A percentile compares a stretch with the other conserved stretches of the same genome.
Conservation (phyloP, 2,888 invertebrate species). For the Synanthedon formicaeformis region DNA sequence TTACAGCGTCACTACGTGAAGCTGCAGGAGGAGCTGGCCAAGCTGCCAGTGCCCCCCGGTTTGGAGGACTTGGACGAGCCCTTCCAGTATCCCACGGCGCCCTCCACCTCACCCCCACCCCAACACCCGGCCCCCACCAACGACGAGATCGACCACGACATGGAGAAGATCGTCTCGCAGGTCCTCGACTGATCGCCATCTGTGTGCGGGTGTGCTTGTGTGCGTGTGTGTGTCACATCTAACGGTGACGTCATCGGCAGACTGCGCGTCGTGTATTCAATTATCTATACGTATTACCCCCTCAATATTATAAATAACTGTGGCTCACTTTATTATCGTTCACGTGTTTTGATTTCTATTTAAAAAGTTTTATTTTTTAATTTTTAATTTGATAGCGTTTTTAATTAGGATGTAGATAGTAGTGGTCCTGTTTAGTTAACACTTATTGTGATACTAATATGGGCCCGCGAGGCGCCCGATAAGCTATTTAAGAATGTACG, state of each 20-base stretch:
- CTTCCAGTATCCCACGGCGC: constrained; percentile 50
- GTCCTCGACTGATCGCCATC: constrained; percentile 66
- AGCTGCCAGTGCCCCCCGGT: constrained; percentile 83
- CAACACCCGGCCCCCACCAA: constrained; percentile 27
- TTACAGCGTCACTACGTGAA: constrained; percentile 82
- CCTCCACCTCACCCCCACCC: constrained; percentile 28
- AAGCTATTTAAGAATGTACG: constrained; percentile 39
- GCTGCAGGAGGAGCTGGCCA: constrained; percentile 86
- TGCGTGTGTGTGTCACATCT: not conserved
- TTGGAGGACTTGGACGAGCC: constrained; percentile 78
- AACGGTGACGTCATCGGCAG: constrained; percentile 5
- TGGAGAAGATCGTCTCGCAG: constrained; percentile 82
- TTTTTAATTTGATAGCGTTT: not conserved
- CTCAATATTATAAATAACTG: not conserved
- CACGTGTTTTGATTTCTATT: not conserved
- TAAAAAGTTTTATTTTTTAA: not conserved
- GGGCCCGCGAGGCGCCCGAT: constrained; percentile 51
- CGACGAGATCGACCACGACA: constrained; percentile 77
- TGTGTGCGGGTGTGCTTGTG: not conserved
- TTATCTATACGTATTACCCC: not conserved
- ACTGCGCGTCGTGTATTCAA: constrained; percentile 3
- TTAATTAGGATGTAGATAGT: not conserved
- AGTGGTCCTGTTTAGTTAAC: constrained; percentile 52
- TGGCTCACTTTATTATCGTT: constrained; percentile 1
- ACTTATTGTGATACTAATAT: constrained; percentile 62